A percentile compares a stretch with the other conserved stretches of the same genome.
These are phyloP conservation scores for Hirudo medicinalis DNA, from an alignment of 1,140 invertebrate species.

Conservation along the genomic window DNA sequence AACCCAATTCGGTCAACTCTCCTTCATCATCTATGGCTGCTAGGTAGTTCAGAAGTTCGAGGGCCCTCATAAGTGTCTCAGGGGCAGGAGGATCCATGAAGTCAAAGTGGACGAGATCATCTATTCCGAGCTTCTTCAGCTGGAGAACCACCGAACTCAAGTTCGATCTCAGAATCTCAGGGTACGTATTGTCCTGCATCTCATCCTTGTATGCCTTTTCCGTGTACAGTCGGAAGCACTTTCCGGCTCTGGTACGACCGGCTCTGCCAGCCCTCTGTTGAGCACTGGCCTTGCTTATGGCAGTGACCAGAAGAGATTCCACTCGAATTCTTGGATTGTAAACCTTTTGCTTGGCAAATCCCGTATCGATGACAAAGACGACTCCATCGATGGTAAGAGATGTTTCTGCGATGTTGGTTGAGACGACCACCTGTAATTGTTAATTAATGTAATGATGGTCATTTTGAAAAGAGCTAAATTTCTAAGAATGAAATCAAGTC, in stretches of 20 bases:
- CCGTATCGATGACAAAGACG: constrained; percentile 99
- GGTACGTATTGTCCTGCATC: constrained; percentile 99
- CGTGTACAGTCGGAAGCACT: constrained; percentile 95
- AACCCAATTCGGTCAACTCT: constrained; percentile 44
- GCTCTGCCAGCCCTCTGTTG: constrained; percentile 94
- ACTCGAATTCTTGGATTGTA: constrained; percentile 94
- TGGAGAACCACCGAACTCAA: constrained; percentile 92
- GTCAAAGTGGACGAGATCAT: constrained; percentile 98
- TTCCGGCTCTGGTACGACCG: constrained; percentile 87
- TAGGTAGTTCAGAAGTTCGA: constrained; percentile 93
- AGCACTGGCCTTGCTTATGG: constrained; percentile 98
- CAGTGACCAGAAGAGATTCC: constrained; percentile 90
- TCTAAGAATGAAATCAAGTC: too few relatives aligned
- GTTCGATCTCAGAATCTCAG: constrained; percentile 93
- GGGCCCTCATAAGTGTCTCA: constrained; percentile 95
- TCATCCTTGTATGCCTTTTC: constrained; percentile 97
- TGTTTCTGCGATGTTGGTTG: constrained; percentile 98
- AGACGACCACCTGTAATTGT: constrained; percentile 60
- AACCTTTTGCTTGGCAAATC: constrained; percentile 98
- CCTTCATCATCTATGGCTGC: constrained; percentile 86
- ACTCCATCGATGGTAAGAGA: constrained; percentile 98
- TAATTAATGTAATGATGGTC: too few relatives aligned
- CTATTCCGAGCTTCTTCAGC: constrained; percentile 95
- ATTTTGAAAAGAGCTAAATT: too few relatives aligned
- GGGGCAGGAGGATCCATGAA: constrained; percentile 99